phyloP scores from a whole-genome alignment of 2,113 vertebrate genomes.

The Gavia stellata region DNA sequence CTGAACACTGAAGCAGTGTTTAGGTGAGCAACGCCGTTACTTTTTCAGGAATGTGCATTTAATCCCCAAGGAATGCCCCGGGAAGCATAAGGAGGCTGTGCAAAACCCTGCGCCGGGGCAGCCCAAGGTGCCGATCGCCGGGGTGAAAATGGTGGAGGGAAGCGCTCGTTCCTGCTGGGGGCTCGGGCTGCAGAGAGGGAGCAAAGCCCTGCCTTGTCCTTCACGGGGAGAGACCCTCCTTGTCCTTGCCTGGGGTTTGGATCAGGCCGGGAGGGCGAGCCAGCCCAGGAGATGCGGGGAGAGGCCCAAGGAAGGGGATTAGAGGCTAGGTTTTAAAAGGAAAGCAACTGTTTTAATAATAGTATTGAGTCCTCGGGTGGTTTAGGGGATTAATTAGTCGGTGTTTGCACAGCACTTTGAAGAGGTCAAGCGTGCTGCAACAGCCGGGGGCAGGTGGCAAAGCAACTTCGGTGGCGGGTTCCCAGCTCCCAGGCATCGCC shows the following conservation, averaged over 20 bases:
- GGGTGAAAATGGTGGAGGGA: neutral
- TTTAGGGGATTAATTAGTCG: constrained; percentile 47
- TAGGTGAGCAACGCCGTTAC: neutral
- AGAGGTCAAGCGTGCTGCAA: neutral
- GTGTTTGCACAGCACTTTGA: constrained; percentile 1
- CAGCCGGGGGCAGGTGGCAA: neutral
- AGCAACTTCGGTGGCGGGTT: neutral
- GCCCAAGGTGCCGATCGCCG: rapidly evolving
- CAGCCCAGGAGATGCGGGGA: neutral
- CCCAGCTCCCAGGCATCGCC: neutral
- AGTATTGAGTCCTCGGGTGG: constrained; percentile 31
- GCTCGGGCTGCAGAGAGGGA: neutral
- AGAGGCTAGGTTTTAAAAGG: constrained; percentile 45
- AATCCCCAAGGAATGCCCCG: neutral
- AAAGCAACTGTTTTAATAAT: constrained; percentile 53
- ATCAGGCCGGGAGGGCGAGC: neutral
- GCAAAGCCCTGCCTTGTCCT: neutral
- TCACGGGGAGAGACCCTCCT: neutral
- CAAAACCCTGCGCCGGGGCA: rapidly evolving
- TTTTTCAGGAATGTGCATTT: constrained; percentile 55
- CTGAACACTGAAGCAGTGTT: constrained; percentile 37
- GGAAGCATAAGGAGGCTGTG: neutral
- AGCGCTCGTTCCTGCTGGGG: rapidly evolving
- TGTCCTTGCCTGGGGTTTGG: neutral
- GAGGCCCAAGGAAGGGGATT: constrained; percentile 18